phyloP scores from a whole-genome alignment of 2,888 invertebrate genomes.

The Patella depressa region DNA sequence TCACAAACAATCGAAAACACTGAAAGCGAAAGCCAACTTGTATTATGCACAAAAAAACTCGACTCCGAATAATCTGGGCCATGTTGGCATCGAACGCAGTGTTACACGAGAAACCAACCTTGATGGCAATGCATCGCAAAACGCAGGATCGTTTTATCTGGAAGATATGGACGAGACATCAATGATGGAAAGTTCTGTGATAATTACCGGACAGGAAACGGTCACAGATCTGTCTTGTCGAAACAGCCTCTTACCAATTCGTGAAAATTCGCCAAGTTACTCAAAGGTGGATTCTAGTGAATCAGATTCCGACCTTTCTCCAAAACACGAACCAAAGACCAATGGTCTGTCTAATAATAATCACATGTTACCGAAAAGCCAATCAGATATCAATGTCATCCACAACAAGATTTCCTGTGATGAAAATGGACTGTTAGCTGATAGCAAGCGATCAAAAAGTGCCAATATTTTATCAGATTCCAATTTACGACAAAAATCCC shows the following conservation, averaged over 20 bases:
- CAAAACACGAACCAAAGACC: not conserved
- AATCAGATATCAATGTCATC: constrained; percentile 10
- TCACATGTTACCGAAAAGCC: constrained; percentile 13
- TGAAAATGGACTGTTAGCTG: constrained; percentile 2
- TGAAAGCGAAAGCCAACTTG: constrained; percentile 24
- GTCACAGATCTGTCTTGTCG: not conserved
- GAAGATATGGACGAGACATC: not conserved
- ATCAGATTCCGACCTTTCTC: not conserved
- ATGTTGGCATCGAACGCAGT: not conserved
- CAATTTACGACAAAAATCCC: constrained; percentile 9
- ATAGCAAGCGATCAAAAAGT: constrained; percentile 35
- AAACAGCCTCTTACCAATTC: constrained; percentile 2
- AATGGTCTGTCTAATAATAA: constrained; percentile 7
- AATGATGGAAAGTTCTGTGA: not conserved
- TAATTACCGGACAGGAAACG: not conserved
- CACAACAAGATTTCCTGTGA: not conserved
- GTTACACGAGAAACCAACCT: not conserved
- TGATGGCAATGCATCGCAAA: not conserved
- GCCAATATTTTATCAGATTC: constrained; percentile 33
- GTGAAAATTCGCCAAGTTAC: not conserved
- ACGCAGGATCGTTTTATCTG: not conserved
- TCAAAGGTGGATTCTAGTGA: not conserved
- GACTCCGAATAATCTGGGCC: constrained; percentile 6
- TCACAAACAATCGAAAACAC: constrained; percentile 53
- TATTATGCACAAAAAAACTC: constrained; percentile 43